A percentile compares a stretch with the other conserved stretches of the same genome.
These are phyloP conservation scores for Homarus americanus DNA, from an alignment of 1,140 invertebrate genomes.

Conservation along the genomic window DNA sequence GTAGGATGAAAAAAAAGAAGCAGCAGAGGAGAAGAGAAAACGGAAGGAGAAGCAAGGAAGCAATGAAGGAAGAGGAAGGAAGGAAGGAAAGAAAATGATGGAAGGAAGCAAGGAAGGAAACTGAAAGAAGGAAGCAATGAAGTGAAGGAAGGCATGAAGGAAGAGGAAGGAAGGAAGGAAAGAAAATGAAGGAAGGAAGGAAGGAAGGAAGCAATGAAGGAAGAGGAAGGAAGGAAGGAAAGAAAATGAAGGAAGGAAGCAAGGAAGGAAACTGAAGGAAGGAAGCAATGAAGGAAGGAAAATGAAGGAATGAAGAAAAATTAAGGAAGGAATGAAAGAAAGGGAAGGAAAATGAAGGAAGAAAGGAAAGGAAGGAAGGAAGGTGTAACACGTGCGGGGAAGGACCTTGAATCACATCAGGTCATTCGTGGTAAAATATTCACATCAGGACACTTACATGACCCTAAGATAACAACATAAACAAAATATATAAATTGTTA, in stretches of 20 bases:
- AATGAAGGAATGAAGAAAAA: background rate
- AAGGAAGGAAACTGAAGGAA: background rate
- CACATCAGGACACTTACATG: too few species aligned
- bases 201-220: background rate
- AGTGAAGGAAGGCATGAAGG: background rate
- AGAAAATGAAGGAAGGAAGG: background rate
- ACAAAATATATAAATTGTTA: too few species aligned
- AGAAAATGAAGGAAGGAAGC: background rate
- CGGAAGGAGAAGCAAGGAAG: background rate
- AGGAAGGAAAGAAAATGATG: background rate
- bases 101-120: background rate
- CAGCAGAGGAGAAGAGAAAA: background rate
- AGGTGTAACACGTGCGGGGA: background rate
- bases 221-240: background rate
- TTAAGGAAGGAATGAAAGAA: background rate
- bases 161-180: background rate
- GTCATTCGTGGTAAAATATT: too few species aligned
- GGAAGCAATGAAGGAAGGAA: background rate
- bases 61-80: background rate
- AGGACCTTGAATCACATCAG: too few species aligned
- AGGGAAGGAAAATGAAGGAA: background rate
- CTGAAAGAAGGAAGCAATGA: background rate
- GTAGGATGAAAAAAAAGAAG: background rate
- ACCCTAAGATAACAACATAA: too few species aligned
- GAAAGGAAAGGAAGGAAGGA: background rate